Evolutionary conservation across 2,797 vertebrate genomes (phyloP).

Genomic region (Lithobates pipiens): DNA sequence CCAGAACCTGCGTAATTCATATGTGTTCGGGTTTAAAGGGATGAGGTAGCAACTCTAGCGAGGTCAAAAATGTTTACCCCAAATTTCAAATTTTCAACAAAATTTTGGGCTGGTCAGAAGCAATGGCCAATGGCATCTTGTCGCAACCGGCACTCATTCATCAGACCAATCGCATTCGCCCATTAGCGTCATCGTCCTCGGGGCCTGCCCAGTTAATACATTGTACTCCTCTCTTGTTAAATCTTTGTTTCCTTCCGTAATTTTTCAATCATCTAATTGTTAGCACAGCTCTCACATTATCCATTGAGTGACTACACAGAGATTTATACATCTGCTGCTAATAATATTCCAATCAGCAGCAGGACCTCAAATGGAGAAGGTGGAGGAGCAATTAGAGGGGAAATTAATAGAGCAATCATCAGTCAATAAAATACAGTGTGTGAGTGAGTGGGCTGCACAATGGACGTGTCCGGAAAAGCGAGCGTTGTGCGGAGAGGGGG

Average conservation of each 20-base stretch:
- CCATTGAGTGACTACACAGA: background rate
- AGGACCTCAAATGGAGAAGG: constrained; percentile 13
- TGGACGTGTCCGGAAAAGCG: background rate
- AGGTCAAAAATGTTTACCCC: too few relatives aligned
- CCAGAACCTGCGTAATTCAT: too few relatives aligned
- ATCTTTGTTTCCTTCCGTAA: background rate
- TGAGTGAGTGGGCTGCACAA: background rate
- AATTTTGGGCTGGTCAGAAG: too few relatives aligned
- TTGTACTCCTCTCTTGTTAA: background rate
- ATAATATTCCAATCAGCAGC: constrained; percentile 13
- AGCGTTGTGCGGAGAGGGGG: background rate
- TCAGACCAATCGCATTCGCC: too few relatives aligned
- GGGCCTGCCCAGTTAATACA: too few relatives aligned
- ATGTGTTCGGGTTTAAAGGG: too few relatives aligned
- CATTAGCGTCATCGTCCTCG: too few relatives aligned
- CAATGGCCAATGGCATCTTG: too few relatives aligned
- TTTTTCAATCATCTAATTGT: background rate
- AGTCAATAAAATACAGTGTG: constrained; percentile 24
- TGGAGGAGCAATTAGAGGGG: constrained; percentile 46
- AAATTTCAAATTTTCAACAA: too few relatives aligned
- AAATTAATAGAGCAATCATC: constrained; percentile 39
- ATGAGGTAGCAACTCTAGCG: too few relatives aligned
- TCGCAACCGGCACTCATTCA: too few relatives aligned
- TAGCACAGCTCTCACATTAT: background rate
- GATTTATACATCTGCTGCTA: constrained; percentile 14